Evolutionary conservation across 1,140 invertebrate species (phyloP).

Genomic region (Halyomorpha halys): DNA sequence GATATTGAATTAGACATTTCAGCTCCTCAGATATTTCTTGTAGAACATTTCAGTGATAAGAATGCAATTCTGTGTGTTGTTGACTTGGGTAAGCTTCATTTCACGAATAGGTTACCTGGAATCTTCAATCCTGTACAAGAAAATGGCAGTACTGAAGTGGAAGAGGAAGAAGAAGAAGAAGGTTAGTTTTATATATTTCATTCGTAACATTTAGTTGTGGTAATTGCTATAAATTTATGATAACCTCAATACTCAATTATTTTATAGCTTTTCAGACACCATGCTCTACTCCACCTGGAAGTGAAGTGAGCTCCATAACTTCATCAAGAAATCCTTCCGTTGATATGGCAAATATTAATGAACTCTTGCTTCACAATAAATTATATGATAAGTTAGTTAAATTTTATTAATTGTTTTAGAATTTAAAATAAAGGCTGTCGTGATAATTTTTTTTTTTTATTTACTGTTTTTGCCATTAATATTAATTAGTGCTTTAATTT

Average conservation of each 20-base stretch:
- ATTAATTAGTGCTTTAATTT: too few species aligned
- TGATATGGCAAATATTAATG: slow-evolving; percentile 40
- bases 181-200: background rate
- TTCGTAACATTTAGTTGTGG: too few species aligned
- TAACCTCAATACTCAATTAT: too few species aligned
- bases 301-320: slow-evolving; percentile 44
- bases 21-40: slow-evolving; percentile 80
- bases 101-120: slow-evolving; percentile 46
- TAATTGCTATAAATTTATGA: too few species aligned
- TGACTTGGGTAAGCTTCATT: slow-evolving; percentile 71
- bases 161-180: slow-evolving; percentile 36
- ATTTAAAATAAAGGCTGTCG: too few species aligned
- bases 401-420: too few species aligned
- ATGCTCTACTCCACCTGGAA: slow-evolving; percentile 80
- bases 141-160: slow-evolving; percentile 26
- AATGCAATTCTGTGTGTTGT: slow-evolving; percentile 71
- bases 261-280: slow-evolving; percentile 69
- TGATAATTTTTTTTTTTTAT: too few species aligned
- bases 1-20: slow-evolving; percentile 82
- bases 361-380: slow-evolving; percentile 56
- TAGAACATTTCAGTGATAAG: slow-evolving; percentile 69
- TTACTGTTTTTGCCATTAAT: too few species aligned
- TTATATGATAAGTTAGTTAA: slow-evolving; percentile 54
- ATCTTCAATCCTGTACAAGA: slow-evolving; percentile 38
- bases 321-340: slow-evolving; percentile 31